Evolutionary conservation across 2,888 invertebrate genomes (phyloP), one percentile per base, ranked within the genome.

Genomic region (Amaurobius ferox): DNA sequence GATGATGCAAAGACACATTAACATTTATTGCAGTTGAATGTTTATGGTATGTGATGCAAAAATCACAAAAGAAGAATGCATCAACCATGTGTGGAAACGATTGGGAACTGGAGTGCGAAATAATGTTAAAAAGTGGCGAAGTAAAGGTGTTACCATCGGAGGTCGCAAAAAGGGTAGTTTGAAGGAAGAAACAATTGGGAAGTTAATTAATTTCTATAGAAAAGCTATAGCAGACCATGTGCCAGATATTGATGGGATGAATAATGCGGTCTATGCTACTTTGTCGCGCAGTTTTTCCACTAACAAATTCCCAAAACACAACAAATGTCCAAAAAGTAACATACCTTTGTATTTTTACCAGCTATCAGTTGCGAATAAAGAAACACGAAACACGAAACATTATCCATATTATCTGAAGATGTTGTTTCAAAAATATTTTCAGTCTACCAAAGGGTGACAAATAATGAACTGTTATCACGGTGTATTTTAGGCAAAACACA

Each of bases 61-160:
- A n/a, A 35, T 35, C 9, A 13, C 16, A 35, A 35, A 78, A 55
- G 23, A 78, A 29, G 70, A 78, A 40, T 78, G 70, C 9, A 40
- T 70, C 0, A 62, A 78, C 13, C 62, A 78, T 29, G 70, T 78
- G 0, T n/a, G 29, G 0, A 68, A 78, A 9, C 23, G 77, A n/a
- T 0, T 78, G 9, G 7, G n/a, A 5, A 78, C 35, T 29, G 78
- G 16, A 39, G 2, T 55, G 19, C 19, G 23, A 3, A 55, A 55
- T 55, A 55, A 55, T 23, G 55, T 55, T 23, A 16, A 55, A 13
- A 26, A 68, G 16, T 78, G 70, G 29, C 5, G 62, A n/a, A 19
- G 5, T 0, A n/a, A 70, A 61, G 39, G n/a, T 32, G 13, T 23
- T 23, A 70, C 70, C 0, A 1, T 70, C 28, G 40, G 70, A 13